Evolutionary conservation across 2,113 vertebrate species (phyloP), one percentile per base, ranked within the genome.

Genomic region (Penelope pileata): DNA sequence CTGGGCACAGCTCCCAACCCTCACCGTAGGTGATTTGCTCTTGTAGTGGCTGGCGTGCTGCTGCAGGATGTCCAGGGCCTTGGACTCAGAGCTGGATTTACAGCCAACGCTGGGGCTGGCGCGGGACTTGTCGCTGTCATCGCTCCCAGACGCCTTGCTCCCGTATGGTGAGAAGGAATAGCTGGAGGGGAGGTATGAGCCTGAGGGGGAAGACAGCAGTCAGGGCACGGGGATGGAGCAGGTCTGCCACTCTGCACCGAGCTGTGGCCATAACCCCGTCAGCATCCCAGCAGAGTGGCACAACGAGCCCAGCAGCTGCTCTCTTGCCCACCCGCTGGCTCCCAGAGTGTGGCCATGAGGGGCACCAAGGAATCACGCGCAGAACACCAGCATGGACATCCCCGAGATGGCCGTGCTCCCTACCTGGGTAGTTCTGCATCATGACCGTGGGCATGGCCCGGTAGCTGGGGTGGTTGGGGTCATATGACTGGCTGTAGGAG

Each of bases 371-470:
- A 18, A 90, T 47, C 43, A 34, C 23, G 68, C 64, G 38, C 13
- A 19, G 68, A 34, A 32, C 73, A 60, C 19, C 54, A 42, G 27
- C 48, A 62, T 30, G 53, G 56, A 16, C 2, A 16, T 23, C 62
- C 48, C 40, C 19, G 0, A 9, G 64, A 43, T 36, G 36, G 1
- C 10, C 6, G 16, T 2, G 34, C 56, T 54, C 63, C 36, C 40
- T 98, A 99, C 99, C 99, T 99, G 99, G 98, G 97, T 99, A 99
- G 93, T 99, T 99, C 97, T 99, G 99, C 99, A 99, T 99, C 99
- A 99, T 99, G 97, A 99, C 99, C 1, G 99, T 98, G 60, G 99
- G 98, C 98, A 99, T 98, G 88, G 98, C 98, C 64, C 99, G 98
- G 97, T 99, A 99, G 96, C 99, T 99, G 90, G 99, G 99, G 94